Conservation (phyloP, 2,797 vertebrate genomes). For the Hybognathus amarus region DNA sequence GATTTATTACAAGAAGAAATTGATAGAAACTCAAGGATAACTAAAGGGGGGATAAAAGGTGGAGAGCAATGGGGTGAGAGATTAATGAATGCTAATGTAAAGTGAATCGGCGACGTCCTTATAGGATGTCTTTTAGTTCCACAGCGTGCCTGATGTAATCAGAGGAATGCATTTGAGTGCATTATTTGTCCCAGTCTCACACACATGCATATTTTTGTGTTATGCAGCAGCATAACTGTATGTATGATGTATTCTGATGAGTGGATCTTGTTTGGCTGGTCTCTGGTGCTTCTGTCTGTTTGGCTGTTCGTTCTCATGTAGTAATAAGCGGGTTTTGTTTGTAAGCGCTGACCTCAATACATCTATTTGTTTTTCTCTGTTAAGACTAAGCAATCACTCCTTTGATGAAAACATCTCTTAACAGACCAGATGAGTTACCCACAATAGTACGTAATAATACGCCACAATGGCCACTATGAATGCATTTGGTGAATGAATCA, state of each 20-base stretch:
- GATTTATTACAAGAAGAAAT: conserved; percentile 64
- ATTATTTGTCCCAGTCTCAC: conserved; percentile 8
- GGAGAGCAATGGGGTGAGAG: background rate
- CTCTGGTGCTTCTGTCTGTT: conserved; percentile 60
- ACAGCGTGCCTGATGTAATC: conserved; percentile 19
- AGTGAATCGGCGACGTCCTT: conserved; percentile 9
- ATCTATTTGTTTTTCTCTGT: conserved; percentile 49
- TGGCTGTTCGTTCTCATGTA: conserved; percentile 69
- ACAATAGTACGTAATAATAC: conserved; percentile 2
- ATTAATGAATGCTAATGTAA: conserved; percentile 37
- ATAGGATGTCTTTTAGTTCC: conserved; percentile 11
- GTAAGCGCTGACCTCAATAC: conserved; percentile 78
- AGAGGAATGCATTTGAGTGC: conserved; percentile 9
- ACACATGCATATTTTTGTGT: conserved; percentile 43
- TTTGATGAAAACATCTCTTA: conserved; percentile 28
- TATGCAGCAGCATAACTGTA: conserved; percentile 7
- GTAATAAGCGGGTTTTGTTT: conserved; percentile 74
- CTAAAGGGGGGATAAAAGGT: conserved; percentile 40
- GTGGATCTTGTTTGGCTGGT: conserved; percentile 32
- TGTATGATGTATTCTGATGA: conserved; percentile 23
- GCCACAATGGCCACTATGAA: background rate
- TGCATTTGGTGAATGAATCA: background rate
- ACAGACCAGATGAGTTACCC: conserved; percentile 4
- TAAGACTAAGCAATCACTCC: conserved; percentile 18
- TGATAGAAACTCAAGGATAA: conserved; percentile 55